Conservation (phyloP, 2,113 vertebrate genomes). For the Todiramphus saurophagus region DNA sequence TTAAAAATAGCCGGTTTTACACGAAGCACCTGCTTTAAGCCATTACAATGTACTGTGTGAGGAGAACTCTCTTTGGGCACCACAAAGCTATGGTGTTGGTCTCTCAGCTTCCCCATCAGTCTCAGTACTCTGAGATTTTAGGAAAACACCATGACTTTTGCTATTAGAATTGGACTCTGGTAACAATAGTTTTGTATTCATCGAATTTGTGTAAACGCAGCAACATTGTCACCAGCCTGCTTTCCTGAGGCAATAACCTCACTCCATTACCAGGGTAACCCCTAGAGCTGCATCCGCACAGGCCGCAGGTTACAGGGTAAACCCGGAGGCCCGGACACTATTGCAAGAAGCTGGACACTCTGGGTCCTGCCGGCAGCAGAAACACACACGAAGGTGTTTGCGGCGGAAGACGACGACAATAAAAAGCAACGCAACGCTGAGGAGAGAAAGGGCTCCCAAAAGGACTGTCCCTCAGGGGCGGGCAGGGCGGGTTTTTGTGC, state of each 20-base stretch:
- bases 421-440: accelerated
- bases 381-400: accelerated
- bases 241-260: accelerated
- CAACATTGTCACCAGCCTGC: accelerated
- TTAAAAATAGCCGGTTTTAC: accelerated
- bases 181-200: accelerated
- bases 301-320: accelerated
- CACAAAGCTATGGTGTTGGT: accelerated
- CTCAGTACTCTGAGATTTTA: accelerated
- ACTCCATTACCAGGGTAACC: accelerated
- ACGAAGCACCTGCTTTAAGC: accelerated
- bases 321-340: accelerated
- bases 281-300: accelerated
- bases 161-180: accelerated
- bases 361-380: accelerated
- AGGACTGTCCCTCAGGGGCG: accelerated
- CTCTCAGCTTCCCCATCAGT: accelerated
- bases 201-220: accelerated
- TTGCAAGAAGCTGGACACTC: accelerated
- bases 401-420: accelerated
- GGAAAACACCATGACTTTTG: too few species aligned
- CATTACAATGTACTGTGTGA: accelerated
- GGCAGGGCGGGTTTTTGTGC: accelerated
- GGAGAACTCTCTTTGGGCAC: accelerated
- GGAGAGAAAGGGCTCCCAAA: accelerated